Evolutionary conservation across 2,113 vertebrate genomes (phyloP), one percentile per base, ranked within the genome.

Genomic region (Oreochromis niloticus): DNA sequence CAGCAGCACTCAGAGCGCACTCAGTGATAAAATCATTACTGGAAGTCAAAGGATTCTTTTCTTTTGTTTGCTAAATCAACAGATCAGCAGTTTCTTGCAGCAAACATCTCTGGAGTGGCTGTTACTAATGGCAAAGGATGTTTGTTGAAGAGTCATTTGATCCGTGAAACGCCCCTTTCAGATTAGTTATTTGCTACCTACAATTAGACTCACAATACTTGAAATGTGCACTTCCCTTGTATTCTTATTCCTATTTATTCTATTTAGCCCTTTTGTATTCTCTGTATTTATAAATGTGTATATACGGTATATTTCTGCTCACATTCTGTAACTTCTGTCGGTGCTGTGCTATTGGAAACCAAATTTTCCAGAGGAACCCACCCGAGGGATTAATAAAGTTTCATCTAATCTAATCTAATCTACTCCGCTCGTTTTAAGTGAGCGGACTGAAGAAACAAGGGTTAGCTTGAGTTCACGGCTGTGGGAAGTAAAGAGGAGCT

Each of bases 1-100:
- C 54, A 32, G 57, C 57, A 61, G 0, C 8, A 32, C 14, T 54
- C 52, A n/a, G n/a, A n/a, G n/a, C n/a, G n/a, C n/a, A n/a, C n/a
- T 32, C 57, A 61, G 27, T 17, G 5, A 17, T 1, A 0, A 61
- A 61, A 32, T 61, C 27, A 4, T 61, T 32, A 9, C 57, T 61
- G 57, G 57, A 61, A 61, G 4, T 61, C 2, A 6, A 61, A 10
- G 0, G 0, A 59, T 59, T 32, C 1, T 17, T 59, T 17, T 59
- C 27, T 32, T 59, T 16, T 59, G 57, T 59, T 0, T 17, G 1
- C 27, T 32, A 6, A 59, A 57, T 57, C 55, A 57, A 2, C 55
- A 57, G 55, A 57, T 27, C 0, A 0, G 14, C 6, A 2, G 27
- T 61, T 61, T 61, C 57, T 14, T 61, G 57, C 57, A 61, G 14